Evolutionary conservation across 2,888 invertebrate species (phyloP).

Genomic region (Cephus pygmeus): DNA sequence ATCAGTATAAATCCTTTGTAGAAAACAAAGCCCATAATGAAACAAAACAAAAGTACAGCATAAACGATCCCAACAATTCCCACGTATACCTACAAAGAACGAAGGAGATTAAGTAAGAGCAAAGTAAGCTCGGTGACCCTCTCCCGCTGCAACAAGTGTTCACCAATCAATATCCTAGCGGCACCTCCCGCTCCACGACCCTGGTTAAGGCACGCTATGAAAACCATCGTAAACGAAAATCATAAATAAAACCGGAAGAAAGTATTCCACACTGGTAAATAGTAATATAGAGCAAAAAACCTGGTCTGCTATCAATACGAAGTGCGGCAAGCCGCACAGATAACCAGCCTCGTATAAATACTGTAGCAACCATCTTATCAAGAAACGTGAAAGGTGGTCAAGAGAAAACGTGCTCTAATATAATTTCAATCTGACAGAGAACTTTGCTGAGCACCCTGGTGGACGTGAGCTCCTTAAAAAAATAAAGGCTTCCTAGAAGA

Average conservation of each 20-base stretch:
- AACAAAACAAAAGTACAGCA: not conserved
- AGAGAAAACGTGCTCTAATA: not conserved
- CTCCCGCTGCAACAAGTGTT: conserved; percentile 42
- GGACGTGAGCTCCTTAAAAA: not conserved
- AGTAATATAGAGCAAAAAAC: not conserved
- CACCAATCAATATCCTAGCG: conserved; percentile 35
- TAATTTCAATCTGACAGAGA: not conserved
- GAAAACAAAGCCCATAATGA: not conserved
- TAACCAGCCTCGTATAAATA: not conserved
- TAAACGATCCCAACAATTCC: not conserved
- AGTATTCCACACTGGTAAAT: not conserved
- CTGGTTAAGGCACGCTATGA: not conserved
- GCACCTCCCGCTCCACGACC: not conserved
- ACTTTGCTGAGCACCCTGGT: not conserved
- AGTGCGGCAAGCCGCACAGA: not conserved
- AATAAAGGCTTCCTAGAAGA: not conserved
- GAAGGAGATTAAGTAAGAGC: not conserved
- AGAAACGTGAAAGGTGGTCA: not conserved
- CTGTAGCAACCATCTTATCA: not conserved
- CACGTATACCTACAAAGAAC: not conserved
- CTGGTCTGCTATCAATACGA: not conserved
- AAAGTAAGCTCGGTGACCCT: not conserved
- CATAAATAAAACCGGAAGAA: not conserved
- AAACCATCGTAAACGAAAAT: not conserved
- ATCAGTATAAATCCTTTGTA: too few relatives aligned